Evolutionary conservation across 2,113 vertebrate species (phyloP).

Genomic region (Nycticebus coucang): DNA sequence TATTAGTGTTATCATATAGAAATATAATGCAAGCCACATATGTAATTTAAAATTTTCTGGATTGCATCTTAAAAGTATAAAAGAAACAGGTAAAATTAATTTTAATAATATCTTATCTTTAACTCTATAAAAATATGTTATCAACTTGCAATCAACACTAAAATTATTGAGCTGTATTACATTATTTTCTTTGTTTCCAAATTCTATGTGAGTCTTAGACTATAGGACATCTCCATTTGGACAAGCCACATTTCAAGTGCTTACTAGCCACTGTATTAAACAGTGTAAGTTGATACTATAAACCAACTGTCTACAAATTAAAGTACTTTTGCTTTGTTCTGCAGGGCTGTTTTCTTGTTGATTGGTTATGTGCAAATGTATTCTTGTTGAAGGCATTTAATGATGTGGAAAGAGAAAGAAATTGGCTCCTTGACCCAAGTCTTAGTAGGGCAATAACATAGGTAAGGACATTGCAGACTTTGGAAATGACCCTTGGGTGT

Average conservation of each 20-base stretch:
- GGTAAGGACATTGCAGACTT: not conserved
- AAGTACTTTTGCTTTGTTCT: not conserved
- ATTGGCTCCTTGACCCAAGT: not conserved
- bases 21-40: not conserved
- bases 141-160: not conserved
- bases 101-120: not conserved
- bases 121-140: not conserved
- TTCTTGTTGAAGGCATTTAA: not conserved
- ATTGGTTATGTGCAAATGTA: not conserved
- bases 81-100: not conserved
- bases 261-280: not conserved
- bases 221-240: not conserved
- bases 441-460: not conserved
- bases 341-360: not conserved
- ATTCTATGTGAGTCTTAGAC: not conserved
- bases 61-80: not conserved
- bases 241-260: not conserved
- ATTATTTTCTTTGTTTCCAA: conserved; percentile 42
- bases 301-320: not conserved
- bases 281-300: not conserved
- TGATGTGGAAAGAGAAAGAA: not conserved
- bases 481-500: not conserved
- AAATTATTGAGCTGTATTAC: not conserved
- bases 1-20: not conserved
- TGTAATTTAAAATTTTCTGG: not conserved